A percentile compares a stretch with the other conserved stretches of the same genome.
Evolutionary conservation across 2,888 invertebrate species (phyloP).

Genomic region (Orchestes rusci): DNA sequence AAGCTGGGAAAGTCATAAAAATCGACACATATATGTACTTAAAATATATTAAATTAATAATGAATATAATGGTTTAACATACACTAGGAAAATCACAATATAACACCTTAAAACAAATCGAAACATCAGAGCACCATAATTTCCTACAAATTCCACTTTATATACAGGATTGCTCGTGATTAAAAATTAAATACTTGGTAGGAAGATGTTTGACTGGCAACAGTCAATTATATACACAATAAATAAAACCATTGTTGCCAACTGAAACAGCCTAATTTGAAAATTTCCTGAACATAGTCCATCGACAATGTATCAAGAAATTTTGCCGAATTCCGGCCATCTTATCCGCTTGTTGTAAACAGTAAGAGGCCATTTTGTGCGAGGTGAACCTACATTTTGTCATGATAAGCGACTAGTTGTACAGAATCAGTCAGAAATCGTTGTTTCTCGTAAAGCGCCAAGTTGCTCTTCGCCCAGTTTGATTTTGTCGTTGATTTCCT

Average conservation of each 20-base stretch:
- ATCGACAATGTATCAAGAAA: conserved; percentile 5
- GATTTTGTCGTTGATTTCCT: conserved; percentile 77
- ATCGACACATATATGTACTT: conserved; percentile 34
- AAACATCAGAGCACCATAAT: conserved; percentile 43
- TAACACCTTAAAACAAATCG: conserved; percentile 36
- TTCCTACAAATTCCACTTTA: not conserved
- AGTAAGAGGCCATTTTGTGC: conserved; percentile 40
- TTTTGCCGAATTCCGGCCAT: too few relatives aligned
- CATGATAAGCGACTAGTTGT: too few relatives aligned
- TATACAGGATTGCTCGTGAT: conserved; percentile 9
- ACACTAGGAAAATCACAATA: conserved; percentile 42
- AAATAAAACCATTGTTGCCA: too few relatives aligned
- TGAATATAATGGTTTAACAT: conserved; percentile 36
- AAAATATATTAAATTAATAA: conserved; percentile 35
- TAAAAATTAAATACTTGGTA: conserved; percentile 42
- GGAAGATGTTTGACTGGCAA: conserved; percentile 41
- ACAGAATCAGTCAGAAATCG: conserved; percentile 41
- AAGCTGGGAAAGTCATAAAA: conserved; percentile 39
- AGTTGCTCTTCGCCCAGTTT: conserved; percentile 76
- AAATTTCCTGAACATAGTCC: too few relatives aligned
- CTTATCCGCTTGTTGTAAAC: conserved; percentile 40
- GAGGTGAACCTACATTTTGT: conserved; percentile 39
- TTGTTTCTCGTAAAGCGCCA: conserved; percentile 59
- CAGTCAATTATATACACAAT: too few relatives aligned
- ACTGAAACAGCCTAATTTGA: conserved; percentile 4